Percentiles rank a stretch among this genome's conserved stretches.
Conservation (phyloP, 2,113 vertebrate species). For the Taurulus bubalis region DNA sequence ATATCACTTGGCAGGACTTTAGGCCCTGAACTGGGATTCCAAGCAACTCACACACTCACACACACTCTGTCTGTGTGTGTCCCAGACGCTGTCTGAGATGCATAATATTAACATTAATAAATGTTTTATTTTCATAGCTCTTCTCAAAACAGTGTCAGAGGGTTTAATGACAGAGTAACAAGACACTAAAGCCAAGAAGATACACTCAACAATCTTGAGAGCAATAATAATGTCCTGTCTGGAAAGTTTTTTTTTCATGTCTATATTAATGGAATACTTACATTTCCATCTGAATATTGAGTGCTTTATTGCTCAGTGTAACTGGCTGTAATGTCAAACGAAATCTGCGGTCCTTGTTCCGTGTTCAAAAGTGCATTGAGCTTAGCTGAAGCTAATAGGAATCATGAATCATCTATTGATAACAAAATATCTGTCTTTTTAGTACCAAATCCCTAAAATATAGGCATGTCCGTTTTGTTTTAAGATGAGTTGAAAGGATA, state of each 20-base stretch:
- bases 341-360: no score
- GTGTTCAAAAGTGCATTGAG: no score
- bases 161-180: slow-evolving; percentile 28
- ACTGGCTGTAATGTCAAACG: no score
- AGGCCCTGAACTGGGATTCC: slow-evolving; percentile 69
- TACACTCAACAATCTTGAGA: slow-evolving; percentile 40
- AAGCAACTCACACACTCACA: no score
- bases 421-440: neutral
- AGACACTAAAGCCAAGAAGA: slow-evolving; percentile 35
- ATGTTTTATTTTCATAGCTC: slow-evolving; percentile 59
- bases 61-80: neutral
- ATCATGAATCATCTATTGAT: neutral
- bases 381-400: neutral
- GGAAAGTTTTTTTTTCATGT: slow-evolving; percentile 13
- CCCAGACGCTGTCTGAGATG: slow-evolving; percentile 20
- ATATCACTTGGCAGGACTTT: slow-evolving; percentile 57
- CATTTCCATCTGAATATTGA: neutral
- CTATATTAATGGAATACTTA: neutral
- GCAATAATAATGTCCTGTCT: slow-evolving; percentile 1
- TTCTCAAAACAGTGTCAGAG: slow-evolving; percentile 38
- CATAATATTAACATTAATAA: slow-evolving; percentile 50
- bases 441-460: neutral
- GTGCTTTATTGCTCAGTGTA: neutral
- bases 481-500: neutral
- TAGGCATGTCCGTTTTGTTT: neutral